Percentiles rank a stretch among this genome's conserved stretches.
Evolutionary conservation across 2,113 vertebrate genomes (phyloP).

Genomic region (Puntigrus tetrazona): DNA sequence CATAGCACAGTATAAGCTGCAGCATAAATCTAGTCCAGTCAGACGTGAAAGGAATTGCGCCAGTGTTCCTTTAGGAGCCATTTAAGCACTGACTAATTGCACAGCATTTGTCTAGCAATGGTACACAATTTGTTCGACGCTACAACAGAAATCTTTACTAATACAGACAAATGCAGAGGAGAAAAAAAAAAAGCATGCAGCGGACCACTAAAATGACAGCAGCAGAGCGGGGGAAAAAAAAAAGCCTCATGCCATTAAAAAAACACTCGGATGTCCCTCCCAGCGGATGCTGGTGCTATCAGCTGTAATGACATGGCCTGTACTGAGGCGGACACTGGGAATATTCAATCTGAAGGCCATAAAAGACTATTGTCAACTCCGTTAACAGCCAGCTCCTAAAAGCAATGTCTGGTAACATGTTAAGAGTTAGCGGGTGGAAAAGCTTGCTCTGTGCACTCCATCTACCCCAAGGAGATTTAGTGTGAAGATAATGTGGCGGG

Average conservation of each 20-base stretch:
- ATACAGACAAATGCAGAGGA: conserved; percentile 21
- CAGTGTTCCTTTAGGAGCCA: not conserved
- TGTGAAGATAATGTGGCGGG: conserved; percentile 78
- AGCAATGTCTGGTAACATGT: conserved; percentile 79
- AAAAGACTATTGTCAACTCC: conserved; percentile 76
- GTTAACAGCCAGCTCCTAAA: conserved; percentile 76
- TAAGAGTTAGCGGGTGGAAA: conserved; percentile 70
- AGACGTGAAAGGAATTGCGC: not conserved
- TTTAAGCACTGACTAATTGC: not conserved
- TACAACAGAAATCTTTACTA: conserved; percentile 12
- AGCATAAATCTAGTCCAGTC: not conserved
- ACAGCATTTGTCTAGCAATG: not conserved
- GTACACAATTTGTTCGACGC: not conserved
- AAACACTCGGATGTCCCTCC: conserved; percentile 63
- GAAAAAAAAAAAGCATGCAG: not conserved
- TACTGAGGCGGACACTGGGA: conserved; percentile 66
- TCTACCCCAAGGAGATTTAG: conserved; percentile 75
- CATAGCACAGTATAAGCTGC: not conserved
- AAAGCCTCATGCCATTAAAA: conserved; percentile 21
- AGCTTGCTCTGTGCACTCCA: conserved; percentile 69
- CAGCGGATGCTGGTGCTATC: conserved; percentile 73
- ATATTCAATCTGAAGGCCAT: conserved; percentile 78
- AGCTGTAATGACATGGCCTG: conserved; percentile 74
- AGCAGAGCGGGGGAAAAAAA: not conserved
- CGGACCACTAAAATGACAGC: conserved; percentile 29